A percentile compares a stretch with the other conserved stretches of the same genome.
Evolutionary conservation across 2,113 vertebrate genomes (phyloP).

Genomic region (Platichthys flesus): DNA sequence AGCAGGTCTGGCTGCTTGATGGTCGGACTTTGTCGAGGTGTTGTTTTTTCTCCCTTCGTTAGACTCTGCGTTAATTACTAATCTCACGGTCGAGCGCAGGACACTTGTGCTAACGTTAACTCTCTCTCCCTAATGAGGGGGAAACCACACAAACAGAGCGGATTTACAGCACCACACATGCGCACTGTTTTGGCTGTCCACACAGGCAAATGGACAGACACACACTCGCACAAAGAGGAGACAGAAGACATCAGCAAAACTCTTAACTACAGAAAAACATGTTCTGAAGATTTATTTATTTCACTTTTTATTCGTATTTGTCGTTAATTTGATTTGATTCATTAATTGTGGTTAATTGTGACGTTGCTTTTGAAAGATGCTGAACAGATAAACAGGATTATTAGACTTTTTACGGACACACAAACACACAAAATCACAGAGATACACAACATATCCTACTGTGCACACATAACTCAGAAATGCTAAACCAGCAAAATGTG

Average conservation of each 20-base stretch:
- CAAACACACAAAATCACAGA: not conserved
- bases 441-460: slow-evolving; percentile 1
- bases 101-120: slow-evolving; percentile 81
- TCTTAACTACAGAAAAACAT: too few species aligned
- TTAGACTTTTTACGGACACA: not conserved
- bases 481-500: slow-evolving; percentile 65
- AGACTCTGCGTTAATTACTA: slow-evolving; percentile 84
- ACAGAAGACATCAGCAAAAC: not conserved
- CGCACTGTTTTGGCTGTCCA: slow-evolving; percentile 61
- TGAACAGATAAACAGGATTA: too few species aligned
- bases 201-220: slow-evolving; percentile 21
- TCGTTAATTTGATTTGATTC: too few species aligned
- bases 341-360: too few species aligned
- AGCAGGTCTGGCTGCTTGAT: slow-evolving; percentile 80
- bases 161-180: slow-evolving; percentile 77
- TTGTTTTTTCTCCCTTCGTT: slow-evolving; percentile 84
- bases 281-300: too few species aligned
- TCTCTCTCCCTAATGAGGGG: slow-evolving; percentile 82
- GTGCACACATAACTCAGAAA: slow-evolving; percentile 42
- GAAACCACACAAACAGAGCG: slow-evolving; percentile 82
- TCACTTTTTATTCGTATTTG: too few species aligned
- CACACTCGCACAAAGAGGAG: not conserved
- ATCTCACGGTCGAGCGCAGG: slow-evolving; percentile 84
- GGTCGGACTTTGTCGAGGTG: slow-evolving; percentile 81
- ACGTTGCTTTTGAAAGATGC: too few species aligned